Evolutionary conservation across 2,113 vertebrate species (phyloP).

Genomic region (Sylvilagus bachmani): DNA sequence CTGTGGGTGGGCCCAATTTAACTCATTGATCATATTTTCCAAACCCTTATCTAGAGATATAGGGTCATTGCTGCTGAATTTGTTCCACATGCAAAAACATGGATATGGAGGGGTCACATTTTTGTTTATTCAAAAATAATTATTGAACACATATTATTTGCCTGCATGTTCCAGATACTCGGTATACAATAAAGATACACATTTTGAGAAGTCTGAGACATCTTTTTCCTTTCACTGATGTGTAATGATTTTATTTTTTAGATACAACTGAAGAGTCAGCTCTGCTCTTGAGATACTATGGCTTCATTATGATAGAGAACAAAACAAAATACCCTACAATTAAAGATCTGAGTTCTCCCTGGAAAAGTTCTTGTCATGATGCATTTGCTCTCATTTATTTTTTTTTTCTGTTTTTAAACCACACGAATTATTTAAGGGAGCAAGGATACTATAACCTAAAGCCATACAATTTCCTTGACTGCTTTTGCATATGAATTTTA

Average conservation of each 20-base stretch:
- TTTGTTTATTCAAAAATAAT: constrained; percentile 57
- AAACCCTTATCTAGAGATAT: background rate
- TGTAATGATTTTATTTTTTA: constrained; percentile 52
- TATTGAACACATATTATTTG: background rate
- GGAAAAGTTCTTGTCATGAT: constrained; percentile 47
- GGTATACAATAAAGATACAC: background rate
- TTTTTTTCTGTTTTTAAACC: background rate
- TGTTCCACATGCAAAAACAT: background rate
- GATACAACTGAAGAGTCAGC: constrained; percentile 13
- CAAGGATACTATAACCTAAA: constrained; percentile 36
- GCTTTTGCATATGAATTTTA: constrained; percentile 52
- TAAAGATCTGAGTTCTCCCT: constrained; percentile 46
- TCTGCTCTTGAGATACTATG: constrained; percentile 14
- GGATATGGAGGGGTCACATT: background rate
- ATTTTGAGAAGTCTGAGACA: constrained; percentile 45
- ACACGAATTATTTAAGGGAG: background rate
- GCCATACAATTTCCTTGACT: background rate
- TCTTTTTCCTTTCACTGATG: constrained; percentile 7
- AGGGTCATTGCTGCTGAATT: constrained; percentile 19
- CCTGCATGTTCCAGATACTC: background rate
- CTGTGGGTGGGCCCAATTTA: background rate
- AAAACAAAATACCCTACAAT: constrained; percentile 41
- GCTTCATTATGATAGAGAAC: constrained; percentile 37
- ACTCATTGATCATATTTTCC: background rate
- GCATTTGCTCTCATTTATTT: constrained; percentile 51